phyloP scores from a whole-genome alignment of 1,140 invertebrate genomes.

The Melitaea cinxia region DNA sequence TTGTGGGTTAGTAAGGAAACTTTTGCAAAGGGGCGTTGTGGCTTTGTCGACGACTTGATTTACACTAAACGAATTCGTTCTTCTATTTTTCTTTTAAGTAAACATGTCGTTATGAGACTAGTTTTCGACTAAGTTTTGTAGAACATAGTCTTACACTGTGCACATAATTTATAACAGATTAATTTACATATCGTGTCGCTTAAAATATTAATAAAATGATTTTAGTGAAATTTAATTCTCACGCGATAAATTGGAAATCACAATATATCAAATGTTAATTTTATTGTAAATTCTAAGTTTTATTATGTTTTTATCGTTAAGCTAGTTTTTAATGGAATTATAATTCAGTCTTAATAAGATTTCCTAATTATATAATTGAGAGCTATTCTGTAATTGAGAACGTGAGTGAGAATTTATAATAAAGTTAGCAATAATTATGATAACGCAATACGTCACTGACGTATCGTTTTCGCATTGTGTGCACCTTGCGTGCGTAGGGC shows the following conservation, averaged over 20 bases:
- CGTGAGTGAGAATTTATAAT: conserved; percentile 14
- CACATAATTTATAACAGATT: no score
- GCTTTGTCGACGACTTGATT: conserved; percentile 10
- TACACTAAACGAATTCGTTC: conserved; percentile 10
- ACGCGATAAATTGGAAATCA: conserved; percentile 15
- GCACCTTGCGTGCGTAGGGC: conserved; percentile 51
- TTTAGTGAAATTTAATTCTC: conserved; percentile 11
- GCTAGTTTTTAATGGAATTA: conserved; percentile 9
- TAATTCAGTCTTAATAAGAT: conserved; percentile 6
- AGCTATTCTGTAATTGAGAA: no score
- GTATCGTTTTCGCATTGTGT: conserved; percentile 32
- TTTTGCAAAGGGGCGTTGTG: conserved; percentile 11
- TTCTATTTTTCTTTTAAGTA: no score
- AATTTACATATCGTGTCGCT: no score
- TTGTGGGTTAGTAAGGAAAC: conserved; percentile 31
- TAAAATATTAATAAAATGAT: not conserved
- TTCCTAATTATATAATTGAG: conserved; percentile 17
- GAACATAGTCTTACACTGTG: no score
- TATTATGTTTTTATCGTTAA: conserved; percentile 19
- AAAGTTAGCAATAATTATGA: conserved; percentile 8
- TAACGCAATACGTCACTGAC: conserved; percentile 4
- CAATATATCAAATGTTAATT: conserved; percentile 24
- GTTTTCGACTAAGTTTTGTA: no score
- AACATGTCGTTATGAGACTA: no score
- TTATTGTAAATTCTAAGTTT: conserved; percentile 12